Conservation (phyloP, 1,140 invertebrate species). For the Drosophila tsacasi region DNA sequence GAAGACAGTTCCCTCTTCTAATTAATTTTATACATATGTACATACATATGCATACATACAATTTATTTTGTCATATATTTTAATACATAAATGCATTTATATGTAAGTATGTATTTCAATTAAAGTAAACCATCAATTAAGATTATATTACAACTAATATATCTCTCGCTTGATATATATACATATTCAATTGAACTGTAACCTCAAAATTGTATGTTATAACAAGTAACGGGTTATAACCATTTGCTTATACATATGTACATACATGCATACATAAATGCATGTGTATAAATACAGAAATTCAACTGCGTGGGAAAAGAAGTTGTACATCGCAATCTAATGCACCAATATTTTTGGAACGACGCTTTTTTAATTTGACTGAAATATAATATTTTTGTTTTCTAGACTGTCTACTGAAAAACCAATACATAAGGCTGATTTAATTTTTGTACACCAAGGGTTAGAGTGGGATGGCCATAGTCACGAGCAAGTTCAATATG, state of each 20-base stretch:
- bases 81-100: no score
- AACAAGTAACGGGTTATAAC: not conserved
- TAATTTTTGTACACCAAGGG: not conserved
- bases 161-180: not conserved
- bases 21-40: no score
- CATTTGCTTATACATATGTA: not conserved
- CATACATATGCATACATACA: no score
- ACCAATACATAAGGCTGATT: no score
- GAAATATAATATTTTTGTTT: no score
- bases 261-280: not conserved
- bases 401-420: not conserved
- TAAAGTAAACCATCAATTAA: not conserved
- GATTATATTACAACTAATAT: not conserved
- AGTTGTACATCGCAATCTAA: not conserved
- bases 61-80: no score
- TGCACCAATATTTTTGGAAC: not conserved
- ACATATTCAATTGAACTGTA: not conserved
- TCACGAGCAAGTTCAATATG: slow-evolving; percentile 2
- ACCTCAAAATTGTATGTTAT: not conserved
- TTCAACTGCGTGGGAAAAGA: not conserved
- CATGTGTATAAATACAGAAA: no score
- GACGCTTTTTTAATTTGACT: not conserved
- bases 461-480: slow-evolving; percentile 15
- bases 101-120: no score
- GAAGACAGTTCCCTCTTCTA: no score